phyloP scores from a whole-genome alignment of 2,797 vertebrate genomes.

The Calcarius lapponicus region DNA sequence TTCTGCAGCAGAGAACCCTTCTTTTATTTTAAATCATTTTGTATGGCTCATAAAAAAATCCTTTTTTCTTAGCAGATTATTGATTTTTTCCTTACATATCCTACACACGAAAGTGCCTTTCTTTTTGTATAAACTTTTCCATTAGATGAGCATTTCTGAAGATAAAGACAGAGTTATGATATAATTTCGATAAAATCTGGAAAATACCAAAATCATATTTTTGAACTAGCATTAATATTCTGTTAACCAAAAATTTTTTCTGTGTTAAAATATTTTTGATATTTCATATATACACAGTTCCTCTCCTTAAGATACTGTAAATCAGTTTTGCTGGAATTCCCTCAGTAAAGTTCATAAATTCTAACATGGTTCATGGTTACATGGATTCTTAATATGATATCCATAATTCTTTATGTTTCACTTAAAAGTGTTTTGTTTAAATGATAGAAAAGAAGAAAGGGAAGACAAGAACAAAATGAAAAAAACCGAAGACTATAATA shows the following conservation, averaged over 20 bases:
- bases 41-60: not conserved
- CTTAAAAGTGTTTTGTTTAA: not conserved
- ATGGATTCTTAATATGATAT: not conserved
- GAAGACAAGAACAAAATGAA: not conserved
- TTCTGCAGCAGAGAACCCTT: not conserved
- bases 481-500: not conserved
- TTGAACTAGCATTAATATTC: not conserved
- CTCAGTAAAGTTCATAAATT: not conserved
- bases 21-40: not conserved
- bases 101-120: not conserved
- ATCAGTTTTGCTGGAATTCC: not conserved
- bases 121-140: not conserved
- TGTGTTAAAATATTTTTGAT: not conserved
- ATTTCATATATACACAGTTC: not conserved
- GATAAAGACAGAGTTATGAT: not conserved
- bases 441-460: not conserved
- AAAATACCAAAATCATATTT: not conserved
- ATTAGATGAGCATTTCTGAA: not conserved
- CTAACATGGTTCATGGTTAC: not conserved
- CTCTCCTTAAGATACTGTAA: not conserved
- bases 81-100: not conserved
- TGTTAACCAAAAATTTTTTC: not conserved
- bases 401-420: not conserved
- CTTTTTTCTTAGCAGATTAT: not conserved
- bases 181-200: not conserved